phyloP scores from a whole-genome alignment of 2,888 invertebrate genomes.

The Drosophila rellima region DNA sequence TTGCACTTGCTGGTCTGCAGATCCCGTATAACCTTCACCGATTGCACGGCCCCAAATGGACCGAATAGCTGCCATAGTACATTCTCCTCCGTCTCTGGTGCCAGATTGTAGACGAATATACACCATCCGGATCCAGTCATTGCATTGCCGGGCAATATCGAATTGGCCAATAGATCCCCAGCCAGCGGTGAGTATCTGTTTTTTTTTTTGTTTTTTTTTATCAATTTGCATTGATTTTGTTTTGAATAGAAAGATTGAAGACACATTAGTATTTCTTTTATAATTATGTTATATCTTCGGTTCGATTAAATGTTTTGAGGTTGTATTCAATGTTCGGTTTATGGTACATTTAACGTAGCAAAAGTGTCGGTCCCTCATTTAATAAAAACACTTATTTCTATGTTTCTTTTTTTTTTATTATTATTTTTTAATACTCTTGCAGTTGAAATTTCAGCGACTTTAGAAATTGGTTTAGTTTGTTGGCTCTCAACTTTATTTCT shows the following conservation, averaged over 20 bases:
- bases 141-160: conserved; percentile 93
- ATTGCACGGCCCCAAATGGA: conserved; percentile 98
- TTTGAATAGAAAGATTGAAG: conserved; percentile 11
- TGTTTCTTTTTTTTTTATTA: neutral
- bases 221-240: conserved; percentile 4
- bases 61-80: conserved; percentile 98
- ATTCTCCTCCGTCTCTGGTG: conserved; percentile 98
- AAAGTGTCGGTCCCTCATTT: conserved; percentile 42
- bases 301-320: conserved; percentile 24
- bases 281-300: conserved; percentile 12
- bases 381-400: conserved; percentile 46
- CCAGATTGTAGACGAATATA: conserved; percentile 98
- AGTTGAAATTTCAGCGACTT: neutral
- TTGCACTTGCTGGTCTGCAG: conserved; percentile 98
- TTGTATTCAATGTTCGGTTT: conserved; percentile 34
- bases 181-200: conserved; percentile 92
- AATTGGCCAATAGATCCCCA: conserved; percentile 91
- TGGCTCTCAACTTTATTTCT: too few species aligned
- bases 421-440: conserved; percentile 26
- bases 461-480: neutral
- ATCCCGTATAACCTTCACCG: conserved; percentile 98
- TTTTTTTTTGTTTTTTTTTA: too few species aligned
- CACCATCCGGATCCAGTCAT: conserved; percentile 92
- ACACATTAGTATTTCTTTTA: neutral
- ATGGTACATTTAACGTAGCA: conserved; percentile 43